Conservation (phyloP, 92 coral and sea anemone genomes). For the Diadumene lineata region DNA sequence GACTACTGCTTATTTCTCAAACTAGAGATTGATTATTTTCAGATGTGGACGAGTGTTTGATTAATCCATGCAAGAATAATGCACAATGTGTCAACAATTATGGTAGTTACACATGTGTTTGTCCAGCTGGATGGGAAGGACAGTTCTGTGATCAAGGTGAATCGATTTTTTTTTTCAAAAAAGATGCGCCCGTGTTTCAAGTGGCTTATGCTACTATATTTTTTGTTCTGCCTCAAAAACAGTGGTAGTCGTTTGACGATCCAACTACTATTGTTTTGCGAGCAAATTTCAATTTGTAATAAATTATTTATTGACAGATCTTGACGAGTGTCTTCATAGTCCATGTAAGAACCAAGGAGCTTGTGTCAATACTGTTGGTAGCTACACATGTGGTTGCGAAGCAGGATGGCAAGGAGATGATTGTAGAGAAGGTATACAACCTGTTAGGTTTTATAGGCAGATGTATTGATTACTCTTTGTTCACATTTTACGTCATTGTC, state of each 20-base stretch:
- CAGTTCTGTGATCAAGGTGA: conserved; percentile 22
- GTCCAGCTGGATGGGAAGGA: conserved; percentile 20
- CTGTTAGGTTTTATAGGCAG: too few relatives aligned
- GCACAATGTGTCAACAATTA: conserved; percentile 15
- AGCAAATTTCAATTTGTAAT: background rate
- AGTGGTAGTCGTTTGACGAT: too few relatives aligned
- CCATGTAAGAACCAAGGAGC: conserved; percentile 48
- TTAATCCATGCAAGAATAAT: conserved; percentile 25
- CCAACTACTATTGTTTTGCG: background rate
- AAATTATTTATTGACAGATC: background rate
- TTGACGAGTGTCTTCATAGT: conserved; percentile 26
- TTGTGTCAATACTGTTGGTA: too few relatives aligned
- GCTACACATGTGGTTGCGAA: too few relatives aligned
- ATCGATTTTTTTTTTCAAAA: background rate
- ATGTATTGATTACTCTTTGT: background rate
- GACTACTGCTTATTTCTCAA: background rate
- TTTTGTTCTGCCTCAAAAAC: too few relatives aligned
- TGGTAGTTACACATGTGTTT: conserved; percentile 33
- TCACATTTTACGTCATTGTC: background rate
- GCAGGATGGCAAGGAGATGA: conserved; percentile 46
- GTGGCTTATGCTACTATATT: too few relatives aligned
- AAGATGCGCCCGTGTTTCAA: too few relatives aligned
- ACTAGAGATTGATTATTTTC: background rate
- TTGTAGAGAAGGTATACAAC: conserved; percentile 24
- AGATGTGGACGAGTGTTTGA: conserved; percentile 26